Evolutionary conservation across 2,888 invertebrate species (phyloP).

Genomic region (Zaprionus obscuricornis): DNA sequence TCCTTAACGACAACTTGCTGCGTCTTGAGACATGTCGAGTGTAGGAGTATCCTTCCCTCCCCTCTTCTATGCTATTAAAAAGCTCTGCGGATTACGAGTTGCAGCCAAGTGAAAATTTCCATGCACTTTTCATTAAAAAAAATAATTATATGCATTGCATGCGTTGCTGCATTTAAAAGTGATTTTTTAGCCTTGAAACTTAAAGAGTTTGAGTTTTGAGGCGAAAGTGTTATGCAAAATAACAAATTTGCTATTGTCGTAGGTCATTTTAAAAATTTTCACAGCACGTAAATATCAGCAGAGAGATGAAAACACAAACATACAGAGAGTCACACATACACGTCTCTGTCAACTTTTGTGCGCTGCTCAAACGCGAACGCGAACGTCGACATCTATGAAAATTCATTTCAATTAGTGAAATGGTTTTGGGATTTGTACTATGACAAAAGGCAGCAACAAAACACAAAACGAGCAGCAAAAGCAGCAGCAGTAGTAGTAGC

Average conservation of each 20-base stretch:
- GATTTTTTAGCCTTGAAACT: too few species aligned
- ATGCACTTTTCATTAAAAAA: conserved; percentile 35
- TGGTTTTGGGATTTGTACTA: conserved; percentile 79
- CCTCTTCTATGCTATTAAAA: conserved; percentile 6
- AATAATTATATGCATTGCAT: too few species aligned
- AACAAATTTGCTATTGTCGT: too few species aligned
- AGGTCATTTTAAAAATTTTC: too few species aligned
- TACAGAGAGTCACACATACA: conserved; percentile 1
- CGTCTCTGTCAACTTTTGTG: conserved; percentile 24
- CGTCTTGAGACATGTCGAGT: conserved; percentile 73
- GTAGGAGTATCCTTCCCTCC: conserved; percentile 15
- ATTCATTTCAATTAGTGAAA: conserved; percentile 81
- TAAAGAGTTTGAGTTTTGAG: too few species aligned
- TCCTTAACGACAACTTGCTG: conserved; percentile 54
- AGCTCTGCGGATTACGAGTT: too few species aligned
- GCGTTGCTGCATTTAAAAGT: too few species aligned
- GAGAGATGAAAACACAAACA: not conserved
- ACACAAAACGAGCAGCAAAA: conserved; percentile 36
- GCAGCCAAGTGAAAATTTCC: too few species aligned
- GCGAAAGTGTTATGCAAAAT: conserved; percentile 13
- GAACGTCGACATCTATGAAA: conserved; percentile 57
- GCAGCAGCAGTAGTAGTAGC: not conserved
- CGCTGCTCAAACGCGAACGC: conserved; percentile 23
- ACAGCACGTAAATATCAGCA: conserved; percentile 7
- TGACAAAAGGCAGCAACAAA: too few species aligned